Evolutionary conservation across 1,140 invertebrate genomes (phyloP), one percentile per base, ranked within the genome.

Genomic region (Megalonaias nervosa): DNA sequence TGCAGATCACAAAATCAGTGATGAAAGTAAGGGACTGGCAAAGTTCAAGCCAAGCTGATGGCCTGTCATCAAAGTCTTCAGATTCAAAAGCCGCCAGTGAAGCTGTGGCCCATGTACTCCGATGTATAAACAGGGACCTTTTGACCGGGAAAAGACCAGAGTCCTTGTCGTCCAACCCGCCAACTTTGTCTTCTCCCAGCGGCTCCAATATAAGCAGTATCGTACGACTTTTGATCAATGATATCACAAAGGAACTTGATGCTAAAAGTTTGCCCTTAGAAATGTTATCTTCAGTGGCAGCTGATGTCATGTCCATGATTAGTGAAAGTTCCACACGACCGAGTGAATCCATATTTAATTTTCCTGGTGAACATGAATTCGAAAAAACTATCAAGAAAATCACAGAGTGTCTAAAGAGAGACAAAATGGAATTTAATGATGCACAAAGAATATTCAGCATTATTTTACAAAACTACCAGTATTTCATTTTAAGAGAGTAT

Each of bases 391-490:
- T 78, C 57, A 15, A 31, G 23, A 67, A 73, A 17, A 74, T 78
- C 11, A 58, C 74, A 56, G 21, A 78, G 14, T 73, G 65, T 61
- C 62, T 78, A 21, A 67, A 60, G 48, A 59, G 26, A 56, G 76
- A 78, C 17, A 55, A 68, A 62, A 48, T 78, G 13, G 57, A 48
- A 13, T 26, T 69, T 58, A 16, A 14, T 19, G 61, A 66, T 60
- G 76, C 71, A 4, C 48, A 73, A 21, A 65, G 67, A 23, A 78
- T 78, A 26, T 78, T 78, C 59, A 61, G 64, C 23, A 13, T 74
- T 2, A 78, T 78, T 38, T 60, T 78, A 38, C 66, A 72, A n/a
- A 67, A 78, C 11, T 78, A 78, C 71, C 73, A 74, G 38, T 55
- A 21, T 6, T 68, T 23, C 48, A 61, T 71, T 58, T 56, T 75